Evolutionary conservation across 2,888 invertebrate species (phyloP).

Genomic region (Clistopyga incitator): DNA sequence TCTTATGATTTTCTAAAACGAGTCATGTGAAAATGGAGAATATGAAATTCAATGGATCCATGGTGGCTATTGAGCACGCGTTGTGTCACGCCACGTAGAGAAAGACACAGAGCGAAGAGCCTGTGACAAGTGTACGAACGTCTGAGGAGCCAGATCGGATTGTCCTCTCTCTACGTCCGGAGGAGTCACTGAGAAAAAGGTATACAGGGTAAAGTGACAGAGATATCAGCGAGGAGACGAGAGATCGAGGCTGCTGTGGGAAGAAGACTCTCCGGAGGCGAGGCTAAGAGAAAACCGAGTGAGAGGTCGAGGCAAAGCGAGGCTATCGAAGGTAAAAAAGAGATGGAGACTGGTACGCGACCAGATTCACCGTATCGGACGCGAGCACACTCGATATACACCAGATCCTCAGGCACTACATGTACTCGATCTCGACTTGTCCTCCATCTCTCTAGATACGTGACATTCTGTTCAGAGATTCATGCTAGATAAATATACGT

Average conservation of each 20-base stretch:
- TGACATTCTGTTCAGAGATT: conserved; percentile 27
- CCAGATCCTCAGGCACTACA: conserved; percentile 34
- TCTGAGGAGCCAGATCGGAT: conserved; percentile 51
- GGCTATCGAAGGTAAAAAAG: conserved; percentile 11
- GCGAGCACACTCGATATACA: conserved; percentile 33
- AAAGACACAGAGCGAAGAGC: conserved; percentile 39
- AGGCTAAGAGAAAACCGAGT: conserved; percentile 57
- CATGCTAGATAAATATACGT: neutral
- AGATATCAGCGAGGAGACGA: conserved; percentile 58
- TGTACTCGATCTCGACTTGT: conserved; percentile 43
- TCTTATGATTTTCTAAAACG: conserved; percentile 6
- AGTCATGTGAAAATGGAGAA: neutral
- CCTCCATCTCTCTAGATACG: conserved; percentile 22
- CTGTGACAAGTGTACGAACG: conserved; percentile 49
- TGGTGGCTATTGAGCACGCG: conserved; percentile 24
- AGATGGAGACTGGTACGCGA: conserved; percentile 54
- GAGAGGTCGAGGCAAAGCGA: conserved; percentile 25
- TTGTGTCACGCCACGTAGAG: conserved; percentile 27
- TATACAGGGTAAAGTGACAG: conserved; percentile 46
- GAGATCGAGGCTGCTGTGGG: conserved; percentile 37
- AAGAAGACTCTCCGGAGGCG: conserved; percentile 41
- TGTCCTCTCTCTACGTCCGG: conserved; percentile 17
- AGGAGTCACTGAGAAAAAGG: conserved; percentile 30
- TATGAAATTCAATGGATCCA: conserved; percentile 1
- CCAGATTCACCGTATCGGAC: conserved; percentile 60